Evolutionary conservation across 2,888 invertebrate genomes (phyloP).

Genomic region (Thereva unica): DNA sequence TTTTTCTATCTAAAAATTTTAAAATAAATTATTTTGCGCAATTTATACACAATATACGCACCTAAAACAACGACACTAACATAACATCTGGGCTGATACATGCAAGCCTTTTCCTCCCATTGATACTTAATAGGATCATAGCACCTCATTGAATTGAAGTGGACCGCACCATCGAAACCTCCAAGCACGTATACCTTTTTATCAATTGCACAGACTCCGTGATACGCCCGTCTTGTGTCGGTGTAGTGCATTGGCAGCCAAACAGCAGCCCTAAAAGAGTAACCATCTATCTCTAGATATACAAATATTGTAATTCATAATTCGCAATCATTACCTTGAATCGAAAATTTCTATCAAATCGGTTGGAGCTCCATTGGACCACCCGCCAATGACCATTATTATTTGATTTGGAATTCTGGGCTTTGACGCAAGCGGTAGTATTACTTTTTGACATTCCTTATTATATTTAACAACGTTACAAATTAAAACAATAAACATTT

Average conservation of each 20-base stretch:
- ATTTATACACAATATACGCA: slow-evolving; percentile 47
- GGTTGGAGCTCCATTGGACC: slow-evolving; percentile 83
- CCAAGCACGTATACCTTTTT: slow-evolving; percentile 78
- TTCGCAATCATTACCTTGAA: slow-evolving; percentile 62
- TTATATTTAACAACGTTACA: slow-evolving; percentile 2
- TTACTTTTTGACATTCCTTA: slow-evolving; percentile 62
- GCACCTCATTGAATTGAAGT: slow-evolving; percentile 78
- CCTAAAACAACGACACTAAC: slow-evolving; percentile 75
- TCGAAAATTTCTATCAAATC: slow-evolving; percentile 79
- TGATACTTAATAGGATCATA: slow-evolving; percentile 76
- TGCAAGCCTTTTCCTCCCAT: slow-evolving; percentile 78
- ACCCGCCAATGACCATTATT: slow-evolving; percentile 82
- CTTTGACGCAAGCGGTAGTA: slow-evolving; percentile 64
- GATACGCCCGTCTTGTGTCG: slow-evolving; percentile 76
- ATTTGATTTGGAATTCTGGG: slow-evolving; percentile 78
- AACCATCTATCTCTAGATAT: neutral
- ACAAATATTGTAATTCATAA: neutral
- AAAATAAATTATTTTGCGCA: neutral
- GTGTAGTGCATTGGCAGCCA: slow-evolving; percentile 75
- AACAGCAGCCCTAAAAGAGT: slow-evolving; percentile 65
- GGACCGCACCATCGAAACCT: slow-evolving; percentile 78
- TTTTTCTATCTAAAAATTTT: slow-evolving; percentile 63
- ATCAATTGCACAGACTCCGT: slow-evolving; percentile 74
- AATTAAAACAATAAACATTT: neutral
- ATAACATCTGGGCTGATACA: slow-evolving; percentile 79